phyloP scores from a whole-genome alignment of 2,113 vertebrate species.

The Pogona vitticeps region DNA sequence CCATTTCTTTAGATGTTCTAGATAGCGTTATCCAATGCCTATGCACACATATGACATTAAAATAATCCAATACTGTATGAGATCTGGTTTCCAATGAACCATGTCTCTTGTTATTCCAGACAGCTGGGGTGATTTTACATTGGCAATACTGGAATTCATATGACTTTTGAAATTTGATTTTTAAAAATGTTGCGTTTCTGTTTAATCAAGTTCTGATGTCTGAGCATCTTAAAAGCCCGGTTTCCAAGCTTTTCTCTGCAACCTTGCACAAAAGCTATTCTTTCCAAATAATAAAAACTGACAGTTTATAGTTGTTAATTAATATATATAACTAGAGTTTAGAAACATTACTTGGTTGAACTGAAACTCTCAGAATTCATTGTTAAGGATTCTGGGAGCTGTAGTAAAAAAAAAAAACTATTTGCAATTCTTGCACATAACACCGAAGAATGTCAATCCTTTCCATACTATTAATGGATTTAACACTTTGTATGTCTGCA shows the following conservation, averaged over 20 bases:
- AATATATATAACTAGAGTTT: too few species aligned
- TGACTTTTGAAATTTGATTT: background rate
- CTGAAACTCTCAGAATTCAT: too few species aligned
- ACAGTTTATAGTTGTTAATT: too few species aligned
- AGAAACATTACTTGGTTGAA: too few species aligned
- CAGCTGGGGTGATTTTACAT: constrained; percentile 6
- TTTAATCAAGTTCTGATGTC: constrained; percentile 9
- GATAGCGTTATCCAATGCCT: background rate
- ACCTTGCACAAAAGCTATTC: background rate
- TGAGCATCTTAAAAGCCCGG: background rate
- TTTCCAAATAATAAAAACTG: background rate
- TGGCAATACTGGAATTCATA: background rate
- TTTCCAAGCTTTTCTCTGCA: constrained; percentile 6
- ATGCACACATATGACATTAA: background rate
- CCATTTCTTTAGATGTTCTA: background rate
- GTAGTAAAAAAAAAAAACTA: too few species aligned
- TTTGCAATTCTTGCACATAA: background rate
- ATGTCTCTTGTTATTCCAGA: background rate
- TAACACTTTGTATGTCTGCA: background rate
- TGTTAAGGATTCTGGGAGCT: too few species aligned
- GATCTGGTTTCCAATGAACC: constrained; percentile 9
- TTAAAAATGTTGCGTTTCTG: background rate
- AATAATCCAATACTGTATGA: background rate
- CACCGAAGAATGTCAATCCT: background rate
- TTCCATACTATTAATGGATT: background rate